Conservation (phyloP, 2,113 vertebrate species). For the Actenoides lindsayi region DNA sequence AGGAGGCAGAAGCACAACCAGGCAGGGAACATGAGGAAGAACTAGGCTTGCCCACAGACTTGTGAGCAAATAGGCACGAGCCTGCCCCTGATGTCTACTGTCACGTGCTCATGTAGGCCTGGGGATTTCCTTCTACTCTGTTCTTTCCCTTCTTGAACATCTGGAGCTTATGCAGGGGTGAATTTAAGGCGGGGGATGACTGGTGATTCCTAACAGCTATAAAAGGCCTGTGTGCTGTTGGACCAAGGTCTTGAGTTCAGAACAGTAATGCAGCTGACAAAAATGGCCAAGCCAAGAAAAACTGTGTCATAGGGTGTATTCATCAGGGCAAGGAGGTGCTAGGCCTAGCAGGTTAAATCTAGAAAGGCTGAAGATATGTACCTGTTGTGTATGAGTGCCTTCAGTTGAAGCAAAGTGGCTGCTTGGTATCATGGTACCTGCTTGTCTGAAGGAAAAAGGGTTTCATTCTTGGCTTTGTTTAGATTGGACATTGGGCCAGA, state of each 20-base stretch:
- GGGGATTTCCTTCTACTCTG: background rate
- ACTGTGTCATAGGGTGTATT: background rate
- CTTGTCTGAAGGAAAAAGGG: background rate
- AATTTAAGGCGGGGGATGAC: background rate
- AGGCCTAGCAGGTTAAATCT: background rate
- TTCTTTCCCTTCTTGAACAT: background rate
- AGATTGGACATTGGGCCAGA: background rate
- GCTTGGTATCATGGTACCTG: background rate
- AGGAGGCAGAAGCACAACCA: background rate
- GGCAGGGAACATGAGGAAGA: background rate
- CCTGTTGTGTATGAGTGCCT: background rate
- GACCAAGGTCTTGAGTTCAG: background rate
- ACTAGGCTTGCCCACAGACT: background rate
- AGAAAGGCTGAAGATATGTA: background rate
- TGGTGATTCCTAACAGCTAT: background rate
- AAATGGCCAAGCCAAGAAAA: background rate
- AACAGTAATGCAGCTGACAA: background rate
- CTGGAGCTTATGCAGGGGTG: background rate
- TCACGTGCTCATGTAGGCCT: background rate
- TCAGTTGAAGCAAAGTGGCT: background rate
- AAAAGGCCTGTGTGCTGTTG: rapidly evolving
- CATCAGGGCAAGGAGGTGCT: background rate
- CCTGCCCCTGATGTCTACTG: background rate
- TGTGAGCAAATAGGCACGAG: background rate
- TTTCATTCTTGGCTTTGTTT: background rate